Evolutionary conservation across 1,140 invertebrate species (phyloP).

Genomic region (Cydia fagiglandana): DNA sequence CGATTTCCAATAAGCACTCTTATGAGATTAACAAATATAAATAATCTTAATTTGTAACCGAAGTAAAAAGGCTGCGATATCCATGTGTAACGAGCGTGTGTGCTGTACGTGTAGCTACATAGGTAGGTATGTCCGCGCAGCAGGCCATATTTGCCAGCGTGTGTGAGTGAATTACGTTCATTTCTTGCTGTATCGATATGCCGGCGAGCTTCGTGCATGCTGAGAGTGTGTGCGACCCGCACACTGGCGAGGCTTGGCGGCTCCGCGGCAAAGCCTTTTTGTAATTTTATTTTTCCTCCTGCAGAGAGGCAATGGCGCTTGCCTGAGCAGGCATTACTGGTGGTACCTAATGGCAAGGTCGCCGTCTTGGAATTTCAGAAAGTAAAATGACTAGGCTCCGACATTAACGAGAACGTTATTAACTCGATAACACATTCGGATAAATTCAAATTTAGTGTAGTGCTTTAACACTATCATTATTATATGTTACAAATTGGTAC

Average conservation of each 20-base stretch:
- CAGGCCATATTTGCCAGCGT: conserved; percentile 42
- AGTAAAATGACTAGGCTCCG: background rate
- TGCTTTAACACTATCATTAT: background rate
- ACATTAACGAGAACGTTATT: background rate
- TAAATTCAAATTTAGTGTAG: background rate
- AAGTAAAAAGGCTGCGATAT: conserved; percentile 24
- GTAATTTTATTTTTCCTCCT: conserved; percentile 74
- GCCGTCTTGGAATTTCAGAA: conserved; percentile 38
- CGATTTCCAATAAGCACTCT: conserved; percentile 29
- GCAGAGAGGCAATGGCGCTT: conserved; percentile 50
- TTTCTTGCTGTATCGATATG: conserved; percentile 56
- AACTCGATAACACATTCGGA: background rate
- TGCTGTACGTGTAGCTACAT: conserved; percentile 33
- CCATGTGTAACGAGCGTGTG: conserved; percentile 32
- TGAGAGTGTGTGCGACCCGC: conserved; percentile 56
- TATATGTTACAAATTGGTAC: background rate
- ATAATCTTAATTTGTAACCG: conserved; percentile 17
- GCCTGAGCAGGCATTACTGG: conserved; percentile 36
- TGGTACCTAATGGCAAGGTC: conserved; percentile 37
- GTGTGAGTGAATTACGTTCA: conserved; percentile 63
- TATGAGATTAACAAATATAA: conserved; percentile 7
- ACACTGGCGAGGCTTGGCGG: conserved; percentile 54
- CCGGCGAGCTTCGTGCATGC: conserved; percentile 54
- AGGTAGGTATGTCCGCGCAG: conserved; percentile 45
- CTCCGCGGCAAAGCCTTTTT: conserved; percentile 72